Evolutionary conservation across 2,797 vertebrate genomes (phyloP).

Genomic region (Mus spretus): DNA sequence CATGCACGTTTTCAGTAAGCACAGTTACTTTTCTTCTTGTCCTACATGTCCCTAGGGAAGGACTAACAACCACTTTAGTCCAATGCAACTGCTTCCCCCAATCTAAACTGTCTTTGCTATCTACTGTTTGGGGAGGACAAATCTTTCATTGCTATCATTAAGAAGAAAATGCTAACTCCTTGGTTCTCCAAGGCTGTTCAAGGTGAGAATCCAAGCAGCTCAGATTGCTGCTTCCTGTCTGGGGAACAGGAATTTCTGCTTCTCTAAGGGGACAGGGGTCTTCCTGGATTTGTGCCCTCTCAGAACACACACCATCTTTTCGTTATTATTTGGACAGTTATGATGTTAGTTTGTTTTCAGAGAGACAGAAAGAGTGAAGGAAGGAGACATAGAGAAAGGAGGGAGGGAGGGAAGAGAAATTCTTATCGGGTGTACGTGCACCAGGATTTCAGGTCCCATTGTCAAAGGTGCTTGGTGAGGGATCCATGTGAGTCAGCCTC

Average conservation of each 20-base stretch:
- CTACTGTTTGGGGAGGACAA: neutral
- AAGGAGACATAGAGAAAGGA: neutral
- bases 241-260: neutral
- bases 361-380: neutral
- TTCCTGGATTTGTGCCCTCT: neutral
- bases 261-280: neutral
- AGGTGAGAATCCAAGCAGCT: neutral
- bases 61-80: neutral
- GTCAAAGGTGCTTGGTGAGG: neutral
- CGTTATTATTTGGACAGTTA: neutral
- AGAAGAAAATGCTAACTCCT: neutral
- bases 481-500: neutral
- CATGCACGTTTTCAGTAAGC: constrained; percentile 6
- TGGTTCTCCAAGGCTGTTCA: neutral
- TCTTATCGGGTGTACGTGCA: neutral
- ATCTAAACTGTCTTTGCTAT: neutral
- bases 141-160: neutral
- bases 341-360: neutral
- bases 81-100: neutral
- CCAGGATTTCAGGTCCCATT: neutral
- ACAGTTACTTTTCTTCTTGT: neutral
- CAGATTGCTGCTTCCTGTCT: neutral
- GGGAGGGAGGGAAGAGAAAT: neutral
- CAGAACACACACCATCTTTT: neutral
- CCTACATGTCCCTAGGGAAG: neutral